phyloP scores from a whole-genome alignment of 1,140 invertebrate genomes.

The silkworm (Bombyx mori) region DNA sequence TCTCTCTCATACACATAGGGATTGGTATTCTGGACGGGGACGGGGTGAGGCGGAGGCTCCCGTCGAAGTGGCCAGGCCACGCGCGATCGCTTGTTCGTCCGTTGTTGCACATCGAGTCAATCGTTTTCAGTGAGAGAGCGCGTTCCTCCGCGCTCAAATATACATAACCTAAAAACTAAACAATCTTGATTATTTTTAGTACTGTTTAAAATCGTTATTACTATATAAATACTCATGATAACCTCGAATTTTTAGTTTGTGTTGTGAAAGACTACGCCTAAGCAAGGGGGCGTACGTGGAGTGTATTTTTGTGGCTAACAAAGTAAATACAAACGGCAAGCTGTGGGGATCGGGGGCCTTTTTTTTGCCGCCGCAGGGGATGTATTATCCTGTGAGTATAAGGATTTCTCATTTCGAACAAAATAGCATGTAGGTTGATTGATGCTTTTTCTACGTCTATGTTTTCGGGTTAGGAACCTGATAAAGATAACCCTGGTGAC shows the following conservation, averaged over 20 bases:
- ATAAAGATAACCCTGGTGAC: constrained; percentile 19
- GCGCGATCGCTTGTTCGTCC: constrained; percentile 41
- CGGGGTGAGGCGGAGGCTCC: constrained; percentile 23
- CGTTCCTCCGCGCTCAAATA: constrained; percentile 63
- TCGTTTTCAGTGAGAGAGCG: constrained; percentile 65
- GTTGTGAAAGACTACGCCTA: constrained; percentile 58
- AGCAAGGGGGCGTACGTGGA: constrained; percentile 52
- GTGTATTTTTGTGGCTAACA: constrained; percentile 70
- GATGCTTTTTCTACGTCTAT: constrained; percentile 2
- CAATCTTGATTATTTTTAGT: constrained; percentile 45
- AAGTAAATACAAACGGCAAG: constrained; percentile 86
- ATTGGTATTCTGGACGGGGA: constrained; percentile 17
- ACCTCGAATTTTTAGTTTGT: constrained; percentile 60
- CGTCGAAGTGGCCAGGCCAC: constrained; percentile 53
- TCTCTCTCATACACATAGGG: constrained; percentile 40
- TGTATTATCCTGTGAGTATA: constrained; percentile 92
- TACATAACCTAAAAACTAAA: constrained; percentile 64
- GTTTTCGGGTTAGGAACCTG: constrained; percentile 7
- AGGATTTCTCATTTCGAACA: background rate
- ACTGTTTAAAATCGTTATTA: constrained; percentile 37
- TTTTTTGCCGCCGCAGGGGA: constrained; percentile 92
- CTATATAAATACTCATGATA: constrained; percentile 60
- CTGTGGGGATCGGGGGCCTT: constrained; percentile 94
- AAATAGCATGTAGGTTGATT: background rate
- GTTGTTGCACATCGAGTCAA: constrained; percentile 68